A percentile compares a stretch with the other conserved stretches of the same genome.
These are phyloP conservation scores for Drosophila seguyi DNA, from an alignment of 1,140 invertebrate genomes.

Conservation along the genomic window DNA sequence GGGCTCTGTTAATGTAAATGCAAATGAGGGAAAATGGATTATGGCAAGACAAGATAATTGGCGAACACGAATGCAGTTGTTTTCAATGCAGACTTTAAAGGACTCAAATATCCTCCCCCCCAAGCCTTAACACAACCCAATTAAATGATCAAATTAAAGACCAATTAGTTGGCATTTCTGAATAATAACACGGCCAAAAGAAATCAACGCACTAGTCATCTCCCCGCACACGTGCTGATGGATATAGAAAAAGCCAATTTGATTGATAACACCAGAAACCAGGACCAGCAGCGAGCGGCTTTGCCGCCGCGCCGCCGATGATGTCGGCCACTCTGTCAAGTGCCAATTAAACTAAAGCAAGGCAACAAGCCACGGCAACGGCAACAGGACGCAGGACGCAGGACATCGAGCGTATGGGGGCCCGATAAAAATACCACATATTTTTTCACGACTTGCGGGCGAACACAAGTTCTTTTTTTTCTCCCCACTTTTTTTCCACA, in stretches of 20 bases:
- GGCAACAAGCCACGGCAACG: slow-evolving; percentile 60
- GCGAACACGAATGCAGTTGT: not conserved
- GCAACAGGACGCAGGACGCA: slow-evolving; percentile 12
- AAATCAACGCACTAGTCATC: slow-evolving; percentile 34
- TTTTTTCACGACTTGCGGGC: slow-evolving; percentile 58
- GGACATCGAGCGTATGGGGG: slow-evolving; percentile 36
- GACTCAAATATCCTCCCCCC: not conserved
- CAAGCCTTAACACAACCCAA: not conserved
- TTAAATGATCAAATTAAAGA: slow-evolving; percentile 32
- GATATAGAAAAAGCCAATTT: slow-evolving; percentile 61
- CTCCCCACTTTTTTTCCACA: no score
- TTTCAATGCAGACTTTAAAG: not conserved
- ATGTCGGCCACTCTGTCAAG: slow-evolving; percentile 70
- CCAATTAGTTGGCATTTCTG: slow-evolving; percentile 38
- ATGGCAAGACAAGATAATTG: not conserved
- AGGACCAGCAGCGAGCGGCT: slow-evolving; percentile 46
- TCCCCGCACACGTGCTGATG: slow-evolving; percentile 39
- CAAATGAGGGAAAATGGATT: slow-evolving; percentile 5
- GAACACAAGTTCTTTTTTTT: slow-evolving; percentile 47
- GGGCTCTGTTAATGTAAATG: slow-evolving; percentile 5
- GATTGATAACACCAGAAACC: slow-evolving; percentile 66
- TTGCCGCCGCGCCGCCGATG: slow-evolving; percentile 11
- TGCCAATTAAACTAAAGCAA: slow-evolving; percentile 81
- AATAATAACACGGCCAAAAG: slow-evolving; percentile 12
- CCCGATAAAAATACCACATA: slow-evolving; percentile 73